Evolutionary conservation across 2,797 vertebrate genomes (phyloP).

Genomic region (Bufotes viridis): DNA sequence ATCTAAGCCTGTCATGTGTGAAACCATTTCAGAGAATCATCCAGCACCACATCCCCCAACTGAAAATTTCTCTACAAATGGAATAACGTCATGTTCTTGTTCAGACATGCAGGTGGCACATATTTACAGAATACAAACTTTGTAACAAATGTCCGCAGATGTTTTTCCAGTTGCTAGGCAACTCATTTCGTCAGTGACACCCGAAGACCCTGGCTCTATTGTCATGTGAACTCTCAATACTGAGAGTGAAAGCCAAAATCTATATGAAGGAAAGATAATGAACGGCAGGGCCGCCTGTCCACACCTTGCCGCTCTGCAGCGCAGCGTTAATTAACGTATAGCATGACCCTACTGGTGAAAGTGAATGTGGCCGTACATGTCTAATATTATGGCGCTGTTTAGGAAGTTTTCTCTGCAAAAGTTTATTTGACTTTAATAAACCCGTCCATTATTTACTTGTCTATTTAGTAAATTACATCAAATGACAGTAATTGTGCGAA

Average conservation of each 20-base stretch:
- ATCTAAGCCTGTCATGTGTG: too few relatives aligned
- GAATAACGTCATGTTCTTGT: neutral
- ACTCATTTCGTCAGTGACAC: neutral
- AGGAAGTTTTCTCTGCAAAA: neutral
- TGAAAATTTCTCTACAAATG: too few relatives aligned
- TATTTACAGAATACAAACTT: slow-evolving; percentile 8
- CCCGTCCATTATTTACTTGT: neutral
- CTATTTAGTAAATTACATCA: neutral
- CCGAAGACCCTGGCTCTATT: neutral
- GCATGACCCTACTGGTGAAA: neutral
- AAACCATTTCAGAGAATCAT: too few relatives aligned
- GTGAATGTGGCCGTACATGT: neutral
- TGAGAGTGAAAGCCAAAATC: neutral
- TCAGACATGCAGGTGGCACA: neutral
- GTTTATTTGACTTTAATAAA: neutral
- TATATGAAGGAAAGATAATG: slow-evolving; percentile 1
- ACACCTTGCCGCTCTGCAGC: neutral
- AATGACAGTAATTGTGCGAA: neutral
- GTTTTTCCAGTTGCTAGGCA: neutral
- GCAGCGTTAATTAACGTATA: neutral
- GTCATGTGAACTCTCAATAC: neutral
- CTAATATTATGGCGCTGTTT: neutral
- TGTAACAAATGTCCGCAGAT: neutral
- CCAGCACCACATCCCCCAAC: too few relatives aligned
- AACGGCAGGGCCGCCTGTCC: neutral